Conservation (phyloP, 2,797 vertebrate genomes). For the Bufotes viridis region DNA sequence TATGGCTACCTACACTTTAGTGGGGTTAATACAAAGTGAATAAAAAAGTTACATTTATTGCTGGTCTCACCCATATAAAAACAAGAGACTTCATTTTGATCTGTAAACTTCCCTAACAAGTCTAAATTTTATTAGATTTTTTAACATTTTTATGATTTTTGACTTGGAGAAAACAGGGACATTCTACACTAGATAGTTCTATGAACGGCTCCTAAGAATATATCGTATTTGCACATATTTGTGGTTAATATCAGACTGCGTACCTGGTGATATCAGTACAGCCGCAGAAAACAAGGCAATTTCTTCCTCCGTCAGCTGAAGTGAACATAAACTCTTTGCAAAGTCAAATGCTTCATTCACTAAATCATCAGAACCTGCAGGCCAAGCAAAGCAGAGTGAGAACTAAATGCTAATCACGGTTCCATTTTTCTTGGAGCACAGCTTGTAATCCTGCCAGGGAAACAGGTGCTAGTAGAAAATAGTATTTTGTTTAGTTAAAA, state of each 20-base stretch:
- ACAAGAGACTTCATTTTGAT: too few species aligned
- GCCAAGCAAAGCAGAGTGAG: constrained; percentile 64
- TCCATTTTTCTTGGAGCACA: constrained; percentile 39
- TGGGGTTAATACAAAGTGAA: too few species aligned
- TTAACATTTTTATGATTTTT: too few species aligned
- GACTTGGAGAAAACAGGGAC: too few species aligned
- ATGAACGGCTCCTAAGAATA: too few species aligned
- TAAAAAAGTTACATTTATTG: too few species aligned
- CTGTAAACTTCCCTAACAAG: too few species aligned
- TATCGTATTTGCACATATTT: neutral
- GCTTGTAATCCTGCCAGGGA: constrained; percentile 23
- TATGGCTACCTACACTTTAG: too few species aligned
- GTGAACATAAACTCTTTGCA: constrained; percentile 96
- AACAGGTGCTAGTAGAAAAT: constrained; percentile 31
- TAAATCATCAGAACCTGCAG: constrained; percentile 94
- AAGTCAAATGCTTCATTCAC: constrained; percentile 98
- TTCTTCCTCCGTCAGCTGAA: constrained; percentile 98
- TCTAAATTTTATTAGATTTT: too few species aligned
- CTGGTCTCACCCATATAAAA: too few species aligned
- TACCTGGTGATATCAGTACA: constrained; percentile 98
- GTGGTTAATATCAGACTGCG: constrained; percentile 26
- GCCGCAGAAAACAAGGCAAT: constrained; percentile 98
- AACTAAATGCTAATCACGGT: constrained; percentile 58
- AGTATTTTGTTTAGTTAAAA: constrained; percentile 41
- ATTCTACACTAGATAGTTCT: too few species aligned